Conservation (phyloP, 2,797 vertebrate genomes). For the Coregonus suidteri region DNA sequence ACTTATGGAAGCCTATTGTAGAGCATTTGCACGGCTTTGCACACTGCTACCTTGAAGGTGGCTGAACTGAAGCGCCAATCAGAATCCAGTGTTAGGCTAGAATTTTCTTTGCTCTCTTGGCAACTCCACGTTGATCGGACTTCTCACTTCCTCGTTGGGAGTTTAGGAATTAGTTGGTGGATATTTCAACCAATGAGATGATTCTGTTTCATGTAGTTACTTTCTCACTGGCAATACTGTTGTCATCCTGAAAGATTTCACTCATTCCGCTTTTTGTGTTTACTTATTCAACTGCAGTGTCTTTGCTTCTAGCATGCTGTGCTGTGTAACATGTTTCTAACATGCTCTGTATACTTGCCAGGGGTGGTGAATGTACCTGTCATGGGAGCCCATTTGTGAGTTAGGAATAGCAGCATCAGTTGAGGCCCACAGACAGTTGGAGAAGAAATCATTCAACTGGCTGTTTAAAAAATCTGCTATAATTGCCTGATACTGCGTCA, state of each 20-base stretch:
- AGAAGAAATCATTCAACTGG: slow-evolving; percentile 44
- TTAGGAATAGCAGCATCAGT: slow-evolving; percentile 26
- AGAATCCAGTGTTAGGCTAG: slow-evolving; percentile 10
- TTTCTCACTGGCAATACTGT: not conserved
- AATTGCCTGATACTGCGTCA: slow-evolving; percentile 40
- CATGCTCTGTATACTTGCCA: not conserved
- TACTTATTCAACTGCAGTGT: not conserved
- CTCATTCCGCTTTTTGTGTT: not conserved
- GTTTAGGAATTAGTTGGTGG: too few relatives aligned
- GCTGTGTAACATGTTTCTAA: not conserved
- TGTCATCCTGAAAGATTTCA: not conserved
- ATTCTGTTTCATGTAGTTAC: not conserved
- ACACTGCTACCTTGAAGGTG: not conserved
- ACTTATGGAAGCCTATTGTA: slow-evolving; percentile 28
- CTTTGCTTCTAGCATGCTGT: not conserved
- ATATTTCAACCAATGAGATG: too few relatives aligned
- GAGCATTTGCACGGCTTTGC: slow-evolving; percentile 18
- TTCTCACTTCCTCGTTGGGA: too few relatives aligned
- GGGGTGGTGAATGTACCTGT: slow-evolving; percentile 41
- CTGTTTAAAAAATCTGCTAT: slow-evolving; percentile 41
- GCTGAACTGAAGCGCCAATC: slow-evolving; percentile 19
- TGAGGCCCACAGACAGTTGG: slow-evolving; percentile 36
- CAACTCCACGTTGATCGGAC: not conserved
- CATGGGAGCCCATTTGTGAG: slow-evolving; percentile 39
- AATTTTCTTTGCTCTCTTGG: not conserved